Percentiles rank a stretch among this genome's conserved stretches.
Evolutionary conservation across 2,888 invertebrate species (phyloP).

Genomic region (Acanthosepion pharaonis): DNA sequence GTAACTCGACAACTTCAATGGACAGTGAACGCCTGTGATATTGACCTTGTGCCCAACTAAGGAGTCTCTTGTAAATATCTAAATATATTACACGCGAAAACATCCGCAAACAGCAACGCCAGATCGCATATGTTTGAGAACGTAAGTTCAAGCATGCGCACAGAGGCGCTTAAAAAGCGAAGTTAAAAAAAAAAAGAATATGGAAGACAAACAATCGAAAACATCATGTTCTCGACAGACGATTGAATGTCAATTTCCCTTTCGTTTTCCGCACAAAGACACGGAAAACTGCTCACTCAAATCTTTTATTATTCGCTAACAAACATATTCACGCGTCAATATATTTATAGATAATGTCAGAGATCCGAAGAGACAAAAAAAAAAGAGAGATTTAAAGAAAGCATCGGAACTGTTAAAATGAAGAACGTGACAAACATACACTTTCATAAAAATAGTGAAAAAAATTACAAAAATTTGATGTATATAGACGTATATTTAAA

Average conservation of each 20-base stretch:
- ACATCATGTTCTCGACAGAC: neutral
- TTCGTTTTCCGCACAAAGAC: neutral
- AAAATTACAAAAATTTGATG: neutral
- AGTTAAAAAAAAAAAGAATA: neutral
- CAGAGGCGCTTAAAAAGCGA: neutral
- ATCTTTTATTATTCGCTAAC: neutral
- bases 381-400: neutral
- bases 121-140: neutral
- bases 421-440: slow-evolving; percentile 1
- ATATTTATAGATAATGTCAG: neutral
- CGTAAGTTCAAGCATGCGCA: neutral
- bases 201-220: neutral
- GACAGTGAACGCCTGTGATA: rapidly evolving
- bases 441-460: neutral
- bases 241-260: slow-evolving; percentile 22
- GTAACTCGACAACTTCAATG: too few species aligned
- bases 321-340: slow-evolving; percentile 4
- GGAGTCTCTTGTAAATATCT: too few species aligned
- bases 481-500: neutral
- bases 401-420: neutral
- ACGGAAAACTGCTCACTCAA: neutral
- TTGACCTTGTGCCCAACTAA: too few species aligned
- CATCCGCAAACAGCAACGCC: too few species aligned
- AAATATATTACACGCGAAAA: too few species aligned
- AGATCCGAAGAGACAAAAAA: neutral